Percentiles rank a stretch among this genome's conserved stretches.
These are phyloP conservation scores for Microctonus aethiopoides DNA, from an alignment of 2,888 invertebrate genomes.

Conservation along the genomic window DNA sequence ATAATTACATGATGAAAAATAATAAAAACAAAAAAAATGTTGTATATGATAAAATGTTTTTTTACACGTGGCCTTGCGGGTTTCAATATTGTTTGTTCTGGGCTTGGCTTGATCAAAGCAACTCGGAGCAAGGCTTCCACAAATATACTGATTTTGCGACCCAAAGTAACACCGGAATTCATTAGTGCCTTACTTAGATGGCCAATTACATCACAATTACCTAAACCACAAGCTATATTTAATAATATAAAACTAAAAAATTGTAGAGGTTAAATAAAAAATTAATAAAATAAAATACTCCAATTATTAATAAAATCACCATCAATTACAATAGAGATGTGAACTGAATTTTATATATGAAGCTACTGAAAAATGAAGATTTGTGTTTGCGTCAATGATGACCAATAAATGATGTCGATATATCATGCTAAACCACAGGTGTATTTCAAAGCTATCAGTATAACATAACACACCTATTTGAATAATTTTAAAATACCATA, in stretches of 20 bases:
- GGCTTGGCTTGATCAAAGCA: constrained; percentile 69
- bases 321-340: constrained; percentile 25
- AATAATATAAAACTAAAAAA: too few species aligned
- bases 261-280: not conserved
- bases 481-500: constrained; percentile 19
- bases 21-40: constrained; percentile 3
- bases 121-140: constrained; percentile 72
- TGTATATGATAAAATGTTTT: constrained; percentile 1
- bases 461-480: constrained; percentile 21
- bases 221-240: constrained; percentile 48
- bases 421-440: constrained; percentile 56
- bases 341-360: constrained; percentile 23
- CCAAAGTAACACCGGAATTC: constrained; percentile 53
- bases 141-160: constrained; percentile 61
- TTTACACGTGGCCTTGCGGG: constrained; percentile 70
- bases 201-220: constrained; percentile 54
- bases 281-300: not conserved
- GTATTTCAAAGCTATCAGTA: constrained; percentile 44
- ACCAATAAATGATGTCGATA: not conserved
- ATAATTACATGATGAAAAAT: not conserved
- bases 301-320: constrained; percentile 7
- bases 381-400: constrained; percentile 8
- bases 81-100: constrained; percentile 70
- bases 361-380: not conserved
- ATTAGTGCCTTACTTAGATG: constrained; percentile 56